phyloP scores from a whole-genome alignment of 2,888 invertebrate genomes.

The Ochropleura leucogaster region DNA sequence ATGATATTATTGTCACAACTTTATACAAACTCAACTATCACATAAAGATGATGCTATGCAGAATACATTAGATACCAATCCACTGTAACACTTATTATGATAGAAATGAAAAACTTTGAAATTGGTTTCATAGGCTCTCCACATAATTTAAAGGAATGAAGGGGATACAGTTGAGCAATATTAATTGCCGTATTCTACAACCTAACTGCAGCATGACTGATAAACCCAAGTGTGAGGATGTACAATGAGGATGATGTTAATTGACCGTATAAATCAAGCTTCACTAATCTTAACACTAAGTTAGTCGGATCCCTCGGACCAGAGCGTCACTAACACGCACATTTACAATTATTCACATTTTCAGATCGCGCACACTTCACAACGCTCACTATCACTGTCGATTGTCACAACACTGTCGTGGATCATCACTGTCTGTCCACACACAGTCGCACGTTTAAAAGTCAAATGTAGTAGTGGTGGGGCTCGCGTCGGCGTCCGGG shows the following conservation, averaged over 20 bases:
- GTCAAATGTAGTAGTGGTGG: conserved; percentile 55
- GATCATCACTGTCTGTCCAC: conserved; percentile 64
- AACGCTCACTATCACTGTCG: conserved; percentile 57
- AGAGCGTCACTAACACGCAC: conserved; percentile 57
- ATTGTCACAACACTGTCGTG: conserved; percentile 65
- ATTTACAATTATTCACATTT: conserved; percentile 44
- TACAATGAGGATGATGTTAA: conserved; percentile 60
- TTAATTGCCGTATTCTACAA: conserved; percentile 53
- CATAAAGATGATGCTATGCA: conserved; percentile 43
- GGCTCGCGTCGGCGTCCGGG: conserved; percentile 86
- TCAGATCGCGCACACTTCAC: conserved; percentile 66
- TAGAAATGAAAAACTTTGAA: conserved; percentile 30
- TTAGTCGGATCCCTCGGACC: conserved; percentile 46
- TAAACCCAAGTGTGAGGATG: conserved; percentile 56
- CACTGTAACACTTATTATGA: conserved; percentile 14
- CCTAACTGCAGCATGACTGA: conserved; percentile 45
- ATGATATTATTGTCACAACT: conserved; percentile 77
- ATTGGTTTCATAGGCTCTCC: conserved; percentile 29
- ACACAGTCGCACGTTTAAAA: conserved; percentile 10
- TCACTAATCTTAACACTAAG: conserved; percentile 41
- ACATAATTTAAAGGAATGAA: conserved; percentile 37
- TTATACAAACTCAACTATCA: conserved; percentile 65
- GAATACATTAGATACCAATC: conserved; percentile 30
- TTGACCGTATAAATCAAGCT: conserved; percentile 60
- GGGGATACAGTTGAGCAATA: conserved; percentile 57